Percentiles rank a stretch among this genome's conserved stretches.
Conservation (phyloP, 2,888 invertebrate species). For the Ophioninae sp. region DNA sequence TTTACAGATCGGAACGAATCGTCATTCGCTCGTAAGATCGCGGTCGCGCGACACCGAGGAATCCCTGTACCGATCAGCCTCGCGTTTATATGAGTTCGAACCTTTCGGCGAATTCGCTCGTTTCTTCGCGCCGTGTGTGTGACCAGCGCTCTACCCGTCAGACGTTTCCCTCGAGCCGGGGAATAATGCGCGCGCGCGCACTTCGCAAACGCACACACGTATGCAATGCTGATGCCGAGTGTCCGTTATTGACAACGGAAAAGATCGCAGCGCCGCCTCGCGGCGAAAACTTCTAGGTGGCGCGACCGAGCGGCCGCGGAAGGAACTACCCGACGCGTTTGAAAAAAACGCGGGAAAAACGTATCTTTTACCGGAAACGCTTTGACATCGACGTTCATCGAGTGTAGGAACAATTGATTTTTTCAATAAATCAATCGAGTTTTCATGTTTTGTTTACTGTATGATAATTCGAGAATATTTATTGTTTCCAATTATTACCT, state of each 20-base stretch:
- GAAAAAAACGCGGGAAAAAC: slow-evolving; percentile 29
- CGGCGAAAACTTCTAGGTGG: slow-evolving; percentile 55
- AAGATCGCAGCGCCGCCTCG: slow-evolving; percentile 73
- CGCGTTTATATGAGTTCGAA: slow-evolving; percentile 1
- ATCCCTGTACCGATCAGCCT: background rate
- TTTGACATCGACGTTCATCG: background rate
- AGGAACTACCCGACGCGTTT: background rate
- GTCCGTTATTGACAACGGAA: slow-evolving; percentile 79
- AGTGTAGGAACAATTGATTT: background rate
- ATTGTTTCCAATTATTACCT: background rate
- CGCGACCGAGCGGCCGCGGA: slow-evolving; percentile 65
- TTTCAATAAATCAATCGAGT: no score
- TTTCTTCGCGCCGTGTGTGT: slow-evolving; percentile 9
- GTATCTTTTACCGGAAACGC: background rate
- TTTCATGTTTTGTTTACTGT: no score
- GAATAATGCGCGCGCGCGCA: slow-evolving; percentile 11
- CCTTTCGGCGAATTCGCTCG: slow-evolving; percentile 39
- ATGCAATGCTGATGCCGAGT: slow-evolving; percentile 30
- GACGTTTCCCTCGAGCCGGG: slow-evolving; percentile 66
- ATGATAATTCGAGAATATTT: background rate
- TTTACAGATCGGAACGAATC: background rate
- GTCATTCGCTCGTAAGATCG: slow-evolving; percentile 8
- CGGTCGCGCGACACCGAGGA: background rate
- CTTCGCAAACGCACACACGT: slow-evolving; percentile 67
- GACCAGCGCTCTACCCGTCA: slow-evolving; percentile 39